Base-by-base conservation (phyloP, 2,113 vertebrate genomes). In the Girardinichthys multiradiatus region DNA sequence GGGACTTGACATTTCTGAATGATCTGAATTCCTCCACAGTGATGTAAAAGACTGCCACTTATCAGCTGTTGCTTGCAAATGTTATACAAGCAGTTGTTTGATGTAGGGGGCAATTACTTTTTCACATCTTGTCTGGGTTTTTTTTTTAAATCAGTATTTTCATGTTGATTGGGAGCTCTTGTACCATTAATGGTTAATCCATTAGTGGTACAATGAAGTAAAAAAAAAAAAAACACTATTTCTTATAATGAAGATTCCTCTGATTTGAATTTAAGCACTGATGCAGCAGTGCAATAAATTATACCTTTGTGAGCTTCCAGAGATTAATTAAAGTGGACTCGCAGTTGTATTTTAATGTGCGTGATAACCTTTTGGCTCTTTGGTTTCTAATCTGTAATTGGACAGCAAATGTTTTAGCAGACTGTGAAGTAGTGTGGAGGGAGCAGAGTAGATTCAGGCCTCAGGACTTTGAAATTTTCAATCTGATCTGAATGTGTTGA, bases 81-180 rank as follows among this genome's bases (percentile, higher is more conserved):
- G n/a, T n/a, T n/a, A n/a, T n/a, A n/a, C n/a, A n/a, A n/a, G n/a
- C n/a, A n/a, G n/a, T n/a, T n/a, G n/a, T n/a, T n/a, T n/a, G n/a
- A n/a, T n/a, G n/a, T n/a, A n/a, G n/a, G n/a, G n/a, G n/a, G n/a
- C n/a, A n/a, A n/a, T n/a, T n/a, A n/a, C n/a, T n/a, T n/a, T 35
- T 35, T 35, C 35, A 35, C 35, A 35, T 35, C n/a, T n/a, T n/a
- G n/a, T n/a, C n/a, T n/a, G n/a, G n/a, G n/a, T n/a, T 27, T 72
- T 69, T 30, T 10, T 28, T 63, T 42, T 76, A 65, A 85, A 85
- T 61, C 27, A 61, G 68, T 33, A 45, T 67, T 45, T 63, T 0
- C 4, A 31, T 81, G 77, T 2, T 73, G 61, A 80, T 70, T 6
- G 24, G 21, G 17, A 48, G 15, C 24, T 35, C 2, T 10, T 33